Percentiles rank a stretch among this genome's conserved stretches.
phyloP scores from a whole-genome alignment of 2,888 invertebrate species.

The Agriotes lineatus region DNA sequence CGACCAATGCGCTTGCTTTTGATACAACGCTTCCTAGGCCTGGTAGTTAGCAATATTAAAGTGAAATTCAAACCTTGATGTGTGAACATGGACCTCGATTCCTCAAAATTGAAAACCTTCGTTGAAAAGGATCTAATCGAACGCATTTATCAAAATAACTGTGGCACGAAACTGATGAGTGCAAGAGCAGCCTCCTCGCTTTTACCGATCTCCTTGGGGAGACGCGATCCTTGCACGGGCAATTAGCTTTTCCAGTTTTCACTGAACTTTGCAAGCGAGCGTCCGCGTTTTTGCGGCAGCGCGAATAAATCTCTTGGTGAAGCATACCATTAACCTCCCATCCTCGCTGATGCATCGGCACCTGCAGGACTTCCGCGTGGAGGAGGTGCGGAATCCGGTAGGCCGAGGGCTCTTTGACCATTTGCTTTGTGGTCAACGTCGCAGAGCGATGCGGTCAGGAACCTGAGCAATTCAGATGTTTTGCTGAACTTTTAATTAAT shows the following conservation, averaged over 20 bases:
- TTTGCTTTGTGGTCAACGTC: slow-evolving; percentile 35
- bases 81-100: too few species aligned
- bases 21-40: too few species aligned
- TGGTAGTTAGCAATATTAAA: too few species aligned
- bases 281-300: slow-evolving; percentile 4
- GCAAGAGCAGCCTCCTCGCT: neutral
- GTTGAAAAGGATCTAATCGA: too few species aligned
- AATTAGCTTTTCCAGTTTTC: neutral
- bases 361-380: slow-evolving; percentile 46
- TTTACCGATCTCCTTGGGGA: slow-evolving; percentile 4
- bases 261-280: slow-evolving; percentile 2
- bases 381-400: slow-evolving; percentile 52
- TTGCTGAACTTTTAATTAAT: too few species aligned
- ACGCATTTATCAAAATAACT: neutral
- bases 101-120: too few species aligned
- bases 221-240: too few species aligned
- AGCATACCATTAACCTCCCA: slow-evolving; percentile 20
- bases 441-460: slow-evolving; percentile 13
- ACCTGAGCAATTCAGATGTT: neutral
- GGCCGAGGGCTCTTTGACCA: slow-evolving; percentile 47
- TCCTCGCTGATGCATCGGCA: neutral
- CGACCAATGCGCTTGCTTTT: too few species aligned
- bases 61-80: too few species aligned
- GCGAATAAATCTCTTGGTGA: slow-evolving; percentile 5
- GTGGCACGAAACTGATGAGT: neutral